Conservation (phyloP, 1,140 invertebrate genomes). For the Drosophila aff. region DNA sequence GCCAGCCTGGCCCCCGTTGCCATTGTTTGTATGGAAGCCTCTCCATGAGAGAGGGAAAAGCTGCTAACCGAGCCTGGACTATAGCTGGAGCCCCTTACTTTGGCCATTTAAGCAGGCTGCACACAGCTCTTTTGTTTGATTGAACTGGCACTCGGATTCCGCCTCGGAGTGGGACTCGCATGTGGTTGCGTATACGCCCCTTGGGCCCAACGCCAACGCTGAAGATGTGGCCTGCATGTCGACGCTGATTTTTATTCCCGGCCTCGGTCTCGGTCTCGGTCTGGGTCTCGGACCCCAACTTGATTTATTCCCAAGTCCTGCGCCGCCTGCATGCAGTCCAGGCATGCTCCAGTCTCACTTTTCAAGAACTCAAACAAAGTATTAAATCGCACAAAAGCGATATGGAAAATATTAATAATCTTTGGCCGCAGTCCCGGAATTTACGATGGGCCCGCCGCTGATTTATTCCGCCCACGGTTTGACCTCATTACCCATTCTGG, state of each 20-base stretch:
- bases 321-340: slow-evolving; percentile 41
- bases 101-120: slow-evolving; percentile 28
- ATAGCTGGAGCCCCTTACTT: slow-evolving; percentile 8
- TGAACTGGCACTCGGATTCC: slow-evolving; percentile 28
- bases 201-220: slow-evolving; percentile 14
- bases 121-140: slow-evolving; percentile 50
- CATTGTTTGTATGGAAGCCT: slow-evolving; percentile 50
- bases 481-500: slow-evolving; percentile 48
- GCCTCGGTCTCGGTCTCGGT: slow-evolving; percentile 7
- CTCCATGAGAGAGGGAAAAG: slow-evolving; percentile 10
- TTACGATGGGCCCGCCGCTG: slow-evolving; percentile 48
- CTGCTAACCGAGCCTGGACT: slow-evolving; percentile 8
- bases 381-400: slow-evolving; percentile 64
- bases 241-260: slow-evolving; percentile 70
- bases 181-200: slow-evolving; percentile 23
- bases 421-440: slow-evolving; percentile 43
- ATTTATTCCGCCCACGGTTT: slow-evolving; percentile 58
- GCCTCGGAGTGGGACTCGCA: slow-evolving; percentile 14
- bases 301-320: slow-evolving; percentile 69
- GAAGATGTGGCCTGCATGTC: slow-evolving; percentile 63
- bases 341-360: slow-evolving; percentile 50
- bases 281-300: slow-evolving; percentile 21
- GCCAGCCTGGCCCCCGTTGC: slow-evolving; percentile 49
- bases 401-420: slow-evolving; percentile 82
- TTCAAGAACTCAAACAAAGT: slow-evolving; percentile 73